Conservation (phyloP, 1,140 invertebrate species). For the Eumaeus atala region DNA sequence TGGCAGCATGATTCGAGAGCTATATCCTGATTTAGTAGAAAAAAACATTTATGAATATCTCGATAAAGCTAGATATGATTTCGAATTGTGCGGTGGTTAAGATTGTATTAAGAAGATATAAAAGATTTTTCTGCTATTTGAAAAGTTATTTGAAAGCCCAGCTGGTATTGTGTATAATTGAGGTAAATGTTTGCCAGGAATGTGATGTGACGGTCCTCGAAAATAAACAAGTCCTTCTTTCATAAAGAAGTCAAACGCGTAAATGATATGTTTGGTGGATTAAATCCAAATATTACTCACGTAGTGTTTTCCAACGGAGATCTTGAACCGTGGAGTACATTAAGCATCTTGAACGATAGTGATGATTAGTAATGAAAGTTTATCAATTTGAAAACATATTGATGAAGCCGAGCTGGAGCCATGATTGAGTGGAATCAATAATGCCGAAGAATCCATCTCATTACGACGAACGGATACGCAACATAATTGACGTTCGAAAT, state of each 20-base stretch:
- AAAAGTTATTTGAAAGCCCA: too few species aligned
- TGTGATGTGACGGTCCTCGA: too few species aligned
- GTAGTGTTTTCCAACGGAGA: constrained; percentile 80
- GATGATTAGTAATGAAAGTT: constrained; percentile 39
- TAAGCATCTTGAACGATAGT: constrained; percentile 75
- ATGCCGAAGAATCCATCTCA: constrained; percentile 32
- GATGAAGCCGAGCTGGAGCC: constrained; percentile 26
- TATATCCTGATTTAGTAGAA: too few species aligned
- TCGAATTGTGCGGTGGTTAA: too few species aligned
- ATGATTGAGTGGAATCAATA: constrained; percentile 41
- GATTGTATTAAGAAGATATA: too few species aligned
- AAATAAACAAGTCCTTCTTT: too few species aligned
- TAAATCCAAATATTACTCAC: constrained; percentile 73
- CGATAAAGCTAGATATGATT: too few species aligned
- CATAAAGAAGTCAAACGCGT: constrained; percentile 74
- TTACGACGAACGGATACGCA: constrained; percentile 27
- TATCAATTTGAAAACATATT: constrained; percentile 27
- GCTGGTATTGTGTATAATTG: too few species aligned
- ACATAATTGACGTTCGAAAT: constrained; percentile 24
- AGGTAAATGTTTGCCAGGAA: too few species aligned
- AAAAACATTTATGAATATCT: too few species aligned
- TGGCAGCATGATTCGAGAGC: too few species aligned
- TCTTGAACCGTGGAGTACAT: constrained; percentile 78
- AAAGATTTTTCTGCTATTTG: too few species aligned
- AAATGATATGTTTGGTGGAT: constrained; percentile 77